phyloP scores from a whole-genome alignment of 2,113 vertebrate genomes.

The Herpailurus yagouaroundi region DNA sequence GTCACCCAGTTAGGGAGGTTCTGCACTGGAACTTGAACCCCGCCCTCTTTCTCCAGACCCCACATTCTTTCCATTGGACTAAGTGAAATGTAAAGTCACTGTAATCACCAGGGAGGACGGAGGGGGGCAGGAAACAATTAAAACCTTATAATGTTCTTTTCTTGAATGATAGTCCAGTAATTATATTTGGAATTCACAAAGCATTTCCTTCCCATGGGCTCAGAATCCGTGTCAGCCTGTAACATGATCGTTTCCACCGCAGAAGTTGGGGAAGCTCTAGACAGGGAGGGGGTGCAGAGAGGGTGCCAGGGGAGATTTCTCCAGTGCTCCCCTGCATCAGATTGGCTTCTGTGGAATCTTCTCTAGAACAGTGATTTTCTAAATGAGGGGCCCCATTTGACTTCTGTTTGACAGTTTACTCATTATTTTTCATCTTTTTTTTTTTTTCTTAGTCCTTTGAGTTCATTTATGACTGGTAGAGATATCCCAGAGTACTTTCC shows the following conservation, averaged over 20 bases:
- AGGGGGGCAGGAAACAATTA: not conserved
- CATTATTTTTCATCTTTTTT: not conserved
- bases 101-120: not conserved
- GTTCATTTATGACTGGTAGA: not conserved
- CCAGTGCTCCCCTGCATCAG: not conserved
- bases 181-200: constrained; percentile 20
- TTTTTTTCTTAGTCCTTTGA: constrained; percentile 21
- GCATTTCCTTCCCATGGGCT: not conserved
- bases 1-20: not conserved
- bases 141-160: not conserved
- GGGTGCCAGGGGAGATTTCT: not conserved
- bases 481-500: not conserved
- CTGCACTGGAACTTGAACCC: not conserved
- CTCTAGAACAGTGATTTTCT: no score
- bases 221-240: not conserved
- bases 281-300: fast-evolving
- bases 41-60: not conserved
- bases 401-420: not conserved
- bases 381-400: not conserved
- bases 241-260: fast-evolving
- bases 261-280: not conserved
- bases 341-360: not conserved
- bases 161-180: not conserved
- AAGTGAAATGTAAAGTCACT: not conserved
- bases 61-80: not conserved